These are phyloP conservation scores for Aphidoletes aphidimyza DNA, from an alignment of 2,888 invertebrate genomes.

Conservation along the genomic window DNA sequence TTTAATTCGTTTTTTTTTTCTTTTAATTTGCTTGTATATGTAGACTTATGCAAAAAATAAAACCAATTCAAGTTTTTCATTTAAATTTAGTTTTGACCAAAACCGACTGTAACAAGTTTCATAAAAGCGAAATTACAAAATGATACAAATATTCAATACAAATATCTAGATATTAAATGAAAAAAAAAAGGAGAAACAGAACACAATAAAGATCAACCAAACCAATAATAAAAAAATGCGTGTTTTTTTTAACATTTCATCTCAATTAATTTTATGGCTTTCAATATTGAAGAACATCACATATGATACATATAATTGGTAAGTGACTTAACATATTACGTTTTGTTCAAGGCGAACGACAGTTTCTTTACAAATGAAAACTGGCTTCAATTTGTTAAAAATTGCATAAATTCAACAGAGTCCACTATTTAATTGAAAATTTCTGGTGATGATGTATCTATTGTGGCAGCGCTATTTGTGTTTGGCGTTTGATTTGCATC, in stretches of 20 bases:
- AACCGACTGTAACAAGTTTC: background rate
- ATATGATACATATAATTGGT: no score
- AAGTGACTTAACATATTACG: no score
- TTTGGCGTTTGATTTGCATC: constrained; percentile 51
- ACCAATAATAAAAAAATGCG: background rate
- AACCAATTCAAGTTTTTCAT: background rate
- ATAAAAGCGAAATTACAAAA: background rate
- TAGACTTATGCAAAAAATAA: background rate
- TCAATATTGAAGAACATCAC: no score
- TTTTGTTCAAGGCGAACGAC: no score
- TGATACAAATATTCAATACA: constrained; percentile 35
- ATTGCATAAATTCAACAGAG: no score
- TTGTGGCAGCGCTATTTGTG: background rate
- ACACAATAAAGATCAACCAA: background rate
- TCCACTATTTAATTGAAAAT: background rate
- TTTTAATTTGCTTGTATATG: background rate
- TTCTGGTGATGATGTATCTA: constrained; percentile 40
- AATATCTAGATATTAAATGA: constrained; percentile 20
- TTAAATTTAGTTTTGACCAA: constrained; percentile 44
- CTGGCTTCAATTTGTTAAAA: no score
- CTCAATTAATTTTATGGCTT: background rate
- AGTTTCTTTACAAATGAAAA: no score
- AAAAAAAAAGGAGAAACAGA: background rate
- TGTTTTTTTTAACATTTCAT: background rate
- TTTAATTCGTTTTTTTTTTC: background rate